Base-by-base conservation (phyloP, 2,888 invertebrate genomes). In the Megalurothrips usitatus region DNA sequence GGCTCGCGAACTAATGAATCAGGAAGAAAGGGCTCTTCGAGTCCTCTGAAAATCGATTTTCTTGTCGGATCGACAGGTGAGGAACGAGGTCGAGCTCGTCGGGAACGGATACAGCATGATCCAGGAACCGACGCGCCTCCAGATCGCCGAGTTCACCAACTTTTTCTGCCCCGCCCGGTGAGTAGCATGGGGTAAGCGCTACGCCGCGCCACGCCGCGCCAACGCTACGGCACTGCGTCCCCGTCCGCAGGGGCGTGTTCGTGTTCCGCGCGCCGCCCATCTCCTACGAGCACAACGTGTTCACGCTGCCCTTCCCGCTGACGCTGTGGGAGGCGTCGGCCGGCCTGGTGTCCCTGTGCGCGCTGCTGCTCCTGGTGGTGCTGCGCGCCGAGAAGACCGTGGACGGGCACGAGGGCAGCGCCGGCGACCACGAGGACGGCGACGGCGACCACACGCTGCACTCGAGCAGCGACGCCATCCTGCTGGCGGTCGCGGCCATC, bases 211-310 rank as follows among this genome's bases (percentile, higher is more conserved):
- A n/a, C n/a, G n/a, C n/a, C n/a, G n/a, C n/a, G n/a, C n/a, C n/a
- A n/a, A n/a, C n/a, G n/a, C n/a, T 14, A 49, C 49, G 49, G 49
- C 49, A 49, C 49, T n/a, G n/a, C n/a, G n/a, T n/a, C n/a, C n/a
- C n/a, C n/a, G n/a, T n/a, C 17, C 14, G 26, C 81, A 81, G 81
- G 19, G 78, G 78, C 28, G 43, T 19, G 34, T 52, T 81, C 52
- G 23, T 81, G 23, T 79, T 78, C 79, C 81, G 78, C 19, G 78
- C 78, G 79, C 81, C 81, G 23, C 34, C 78, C 19, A 78, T 81
- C 17, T 58, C 81, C 17, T 43, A 48, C 79, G 81, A 79, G 78
- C 26, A n/a, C 79, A 81, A 81, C 81, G 79, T 81, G 79, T 81
- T 79, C 81, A 28, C 79, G 79, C 79, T 58, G 78, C 81, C 81